Base-by-base conservation (phyloP, 2,888 invertebrate genomes). In the Ichneumoninae sp. region DNA sequence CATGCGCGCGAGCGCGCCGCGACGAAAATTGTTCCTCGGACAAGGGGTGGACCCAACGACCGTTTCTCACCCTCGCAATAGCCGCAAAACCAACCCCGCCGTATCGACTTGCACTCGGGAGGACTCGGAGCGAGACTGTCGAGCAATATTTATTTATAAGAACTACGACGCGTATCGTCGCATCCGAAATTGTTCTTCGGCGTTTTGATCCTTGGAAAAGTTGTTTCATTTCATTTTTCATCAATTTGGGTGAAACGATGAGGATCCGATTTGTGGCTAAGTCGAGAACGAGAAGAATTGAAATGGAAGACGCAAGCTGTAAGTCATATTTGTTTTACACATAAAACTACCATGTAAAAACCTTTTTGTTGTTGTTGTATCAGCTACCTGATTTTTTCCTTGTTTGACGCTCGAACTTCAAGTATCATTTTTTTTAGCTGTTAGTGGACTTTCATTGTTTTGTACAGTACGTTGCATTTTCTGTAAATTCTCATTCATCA, bases 61-160 rank as follows among this genome's bases (percentile, higher is more conserved):
- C n/a, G 47, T 57, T 80, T 77, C 68, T 81, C 77, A 77, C 83
- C 83, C 81, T 81, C 69, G 80, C 68, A 44, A 68, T 69, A 81
- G 77, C 47, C 68, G 22, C 76, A 44, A 80, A 76, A 50, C 47
- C 52, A 30, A 13, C 36, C 65, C 26, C 40, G 52, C 22, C 52
- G 60, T 81, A 84, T 84, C 69, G 73, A 63, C 63, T 68, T 40
- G 44, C 44, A 47, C 44, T 47, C 57, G 30, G 70, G 54, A 33
- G 52, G 33, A 71, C 40, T 30, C 26, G 60, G 30, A 2, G 36
- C 44, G 13, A 66, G 74, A 16, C 26, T 19, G 6, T 44, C 60
- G 40, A 71, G 76, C 68, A 74, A 81, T 74, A 77, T 81, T 77
- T 70, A 69, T 81, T 84, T 60, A 71, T 80, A n/a, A 70, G 63